These are phyloP conservation scores for Sclerurus mexicanus DNA, from an alignment of 2,113 vertebrate genomes.

Conservation along the genomic window DNA sequence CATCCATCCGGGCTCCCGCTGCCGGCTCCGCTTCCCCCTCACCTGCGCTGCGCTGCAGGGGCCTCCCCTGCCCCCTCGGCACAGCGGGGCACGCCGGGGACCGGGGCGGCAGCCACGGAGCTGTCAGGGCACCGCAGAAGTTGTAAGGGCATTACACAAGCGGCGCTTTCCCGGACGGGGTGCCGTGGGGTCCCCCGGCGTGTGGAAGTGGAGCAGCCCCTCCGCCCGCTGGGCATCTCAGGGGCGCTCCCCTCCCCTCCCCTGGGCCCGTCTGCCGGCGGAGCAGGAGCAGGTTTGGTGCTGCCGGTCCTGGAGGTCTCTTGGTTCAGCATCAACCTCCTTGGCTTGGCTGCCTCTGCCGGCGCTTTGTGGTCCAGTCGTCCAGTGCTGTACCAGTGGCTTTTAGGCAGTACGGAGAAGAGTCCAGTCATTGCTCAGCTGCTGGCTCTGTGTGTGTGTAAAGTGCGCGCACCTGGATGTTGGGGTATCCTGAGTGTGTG, in stretches of 20 bases:
- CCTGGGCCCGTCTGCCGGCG: too few species aligned
- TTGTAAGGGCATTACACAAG: neutral
- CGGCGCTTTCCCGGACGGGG: neutral
- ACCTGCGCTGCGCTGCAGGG: neutral
- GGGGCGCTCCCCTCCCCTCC: accelerated
- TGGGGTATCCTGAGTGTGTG: neutral
- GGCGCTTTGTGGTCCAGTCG: neutral
- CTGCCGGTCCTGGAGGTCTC: neutral
- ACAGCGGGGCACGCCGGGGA: neutral
- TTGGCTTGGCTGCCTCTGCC: neutral
- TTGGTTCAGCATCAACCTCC: neutral
- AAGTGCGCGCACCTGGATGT: accelerated
- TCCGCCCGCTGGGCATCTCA: too few species aligned
- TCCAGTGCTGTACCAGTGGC: neutral
- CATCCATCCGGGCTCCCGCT: neutral
- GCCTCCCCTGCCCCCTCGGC: accelerated
- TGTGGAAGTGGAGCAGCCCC: too few species aligned
- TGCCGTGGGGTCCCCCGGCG: too few species aligned
- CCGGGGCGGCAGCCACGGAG: accelerated
- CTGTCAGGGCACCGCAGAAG: neutral
- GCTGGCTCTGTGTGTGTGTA: accelerated
- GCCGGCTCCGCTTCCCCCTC: neutral
- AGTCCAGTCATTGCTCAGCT: neutral
- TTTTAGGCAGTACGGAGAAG: neutral
- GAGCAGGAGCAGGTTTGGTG: neutral